Percentiles rank a stretch among this genome's conserved stretches.
phyloP scores from a whole-genome alignment of 1,140 invertebrate species.

The Brachionus rubens region DNA sequence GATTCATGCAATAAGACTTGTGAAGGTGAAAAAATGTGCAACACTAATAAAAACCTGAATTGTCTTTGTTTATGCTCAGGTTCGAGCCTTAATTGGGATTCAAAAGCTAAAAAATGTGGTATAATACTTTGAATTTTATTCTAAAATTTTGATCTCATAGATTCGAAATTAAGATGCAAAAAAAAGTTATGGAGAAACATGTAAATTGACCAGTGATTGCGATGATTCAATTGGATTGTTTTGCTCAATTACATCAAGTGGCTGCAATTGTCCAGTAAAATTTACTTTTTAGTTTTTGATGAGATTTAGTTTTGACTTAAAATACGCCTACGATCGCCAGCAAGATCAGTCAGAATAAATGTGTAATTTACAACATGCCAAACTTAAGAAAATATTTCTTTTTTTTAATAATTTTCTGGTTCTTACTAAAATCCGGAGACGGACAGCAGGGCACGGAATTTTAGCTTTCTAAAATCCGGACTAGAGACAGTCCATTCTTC shows the following conservation, averaged over 20 bases:
- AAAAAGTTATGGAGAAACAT: neutral
- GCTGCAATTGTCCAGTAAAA: conserved; percentile 24
- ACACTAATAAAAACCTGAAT: neutral
- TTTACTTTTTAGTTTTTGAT: too few relatives aligned
- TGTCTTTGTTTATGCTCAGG: neutral
- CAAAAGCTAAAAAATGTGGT: neutral
- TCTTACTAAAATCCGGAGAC: too few relatives aligned
- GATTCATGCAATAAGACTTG: neutral
- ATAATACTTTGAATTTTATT: neutral
- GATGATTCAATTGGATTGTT: neutral
- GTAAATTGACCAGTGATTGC: neutral
- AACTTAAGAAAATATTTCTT: too few relatives aligned
- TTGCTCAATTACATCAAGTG: neutral
- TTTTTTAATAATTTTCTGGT: too few relatives aligned
- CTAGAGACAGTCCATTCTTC: too few relatives aligned
- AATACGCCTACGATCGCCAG: too few relatives aligned
- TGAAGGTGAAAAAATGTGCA: neutral
- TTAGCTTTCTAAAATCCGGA: too few relatives aligned
- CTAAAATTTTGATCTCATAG: neutral
- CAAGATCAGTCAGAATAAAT: too few relatives aligned
- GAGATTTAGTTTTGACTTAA: neutral
- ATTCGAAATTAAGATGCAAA: neutral
- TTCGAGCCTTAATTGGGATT: neutral
- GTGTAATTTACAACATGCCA: too few relatives aligned
- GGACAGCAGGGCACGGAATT: too few relatives aligned